Evolutionary conservation across 2,888 invertebrate species (phyloP), one percentile per base, ranked within the genome.

Genomic region (Sepioteuthis lessoniana): DNA sequence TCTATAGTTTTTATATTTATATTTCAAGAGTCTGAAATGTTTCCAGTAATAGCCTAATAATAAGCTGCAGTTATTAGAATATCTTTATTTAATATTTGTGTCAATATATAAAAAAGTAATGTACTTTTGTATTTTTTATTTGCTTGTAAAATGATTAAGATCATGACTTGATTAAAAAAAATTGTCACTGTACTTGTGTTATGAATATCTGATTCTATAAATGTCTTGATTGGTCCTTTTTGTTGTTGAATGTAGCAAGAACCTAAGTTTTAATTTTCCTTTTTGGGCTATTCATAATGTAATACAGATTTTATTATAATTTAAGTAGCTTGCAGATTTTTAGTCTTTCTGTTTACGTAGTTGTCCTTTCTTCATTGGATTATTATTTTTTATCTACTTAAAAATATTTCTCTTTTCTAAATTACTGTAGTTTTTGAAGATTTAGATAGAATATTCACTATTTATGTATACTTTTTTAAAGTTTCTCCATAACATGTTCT

Each of bases 231-330:
- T 76, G n/a, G 76, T 76, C n/a, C 10, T n/a, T 35, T 76, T n/a
- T 76, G n/a, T 76, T 76, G 76, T 76, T 76, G 76, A 31, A 76
- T 76, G 76, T 76, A 76, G 76, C n/a, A 76, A 76, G 76, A 76
- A 76, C n/a, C 16, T n/a, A 35, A 21, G 21, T 5, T 55, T 55
- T 55, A 21, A 2, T 16, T 76, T 76, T 76, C n/a, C 76, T 76
- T 76, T 76, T 76, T 76, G 76, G 76, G 76, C 16, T 76, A 76
- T n/a, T 19, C 8, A n/a, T 76, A n/a, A 2, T 76, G 13, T 76
- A 76, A 76, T n/a, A 76, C 16, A 16, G 21, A 76, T 25, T 76
- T 35, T 13, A 76, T 76, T 76, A n/a, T 76, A 35, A 76, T 76
- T 76, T 0, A 76, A 76, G n/a, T 76, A 76, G 76, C n/a, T 76